Conservation (phyloP, 2,888 invertebrate genomes). For the Ectemnius lituratus region DNA sequence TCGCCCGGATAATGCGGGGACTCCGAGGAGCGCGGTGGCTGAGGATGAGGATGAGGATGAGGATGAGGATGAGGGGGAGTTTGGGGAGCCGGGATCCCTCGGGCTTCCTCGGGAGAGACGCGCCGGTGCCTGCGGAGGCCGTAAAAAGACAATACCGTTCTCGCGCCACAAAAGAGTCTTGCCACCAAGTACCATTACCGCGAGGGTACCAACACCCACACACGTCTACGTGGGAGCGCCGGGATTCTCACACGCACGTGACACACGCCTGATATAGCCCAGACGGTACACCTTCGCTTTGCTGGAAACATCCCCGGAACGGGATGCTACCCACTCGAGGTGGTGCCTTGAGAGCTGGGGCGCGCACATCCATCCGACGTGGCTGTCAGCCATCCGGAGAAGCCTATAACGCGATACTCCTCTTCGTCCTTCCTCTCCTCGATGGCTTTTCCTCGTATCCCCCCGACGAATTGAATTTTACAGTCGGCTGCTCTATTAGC, state of each 20-base stretch:
- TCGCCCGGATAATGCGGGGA: slow-evolving; percentile 71
- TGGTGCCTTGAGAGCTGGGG: slow-evolving; percentile 1
- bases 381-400: slow-evolving; percentile 18
- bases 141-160: slow-evolving; percentile 76
- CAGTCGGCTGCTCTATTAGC: slow-evolving; percentile 63
- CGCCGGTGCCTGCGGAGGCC: slow-evolving; percentile 66
- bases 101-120: slow-evolving; percentile 57
- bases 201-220: slow-evolving; percentile 28
- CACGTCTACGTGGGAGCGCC: slow-evolving; percentile 16
- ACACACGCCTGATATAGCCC: neutral
- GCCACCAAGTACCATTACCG: slow-evolving; percentile 62
- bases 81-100: slow-evolving; percentile 50
- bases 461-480: slow-evolving; percentile 67
- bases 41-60: slow-evolving; percentile 14
- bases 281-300: neutral
- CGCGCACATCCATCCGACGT: slow-evolving; percentile 21
- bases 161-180: slow-evolving; percentile 65
- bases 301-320: slow-evolving; percentile 15
- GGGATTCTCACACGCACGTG: slow-evolving; percentile 3
- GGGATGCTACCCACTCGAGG: slow-evolving; percentile 8
- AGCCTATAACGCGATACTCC: slow-evolving; percentile 28
- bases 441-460: slow-evolving; percentile 30
- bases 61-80: slow-evolving; percentile 25
- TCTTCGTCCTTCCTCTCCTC: neutral
- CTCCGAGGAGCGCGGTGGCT: slow-evolving; percentile 47